Base-by-base conservation (phyloP, 1,140 invertebrate genomes). In the Nasonia giraulti region DNA sequence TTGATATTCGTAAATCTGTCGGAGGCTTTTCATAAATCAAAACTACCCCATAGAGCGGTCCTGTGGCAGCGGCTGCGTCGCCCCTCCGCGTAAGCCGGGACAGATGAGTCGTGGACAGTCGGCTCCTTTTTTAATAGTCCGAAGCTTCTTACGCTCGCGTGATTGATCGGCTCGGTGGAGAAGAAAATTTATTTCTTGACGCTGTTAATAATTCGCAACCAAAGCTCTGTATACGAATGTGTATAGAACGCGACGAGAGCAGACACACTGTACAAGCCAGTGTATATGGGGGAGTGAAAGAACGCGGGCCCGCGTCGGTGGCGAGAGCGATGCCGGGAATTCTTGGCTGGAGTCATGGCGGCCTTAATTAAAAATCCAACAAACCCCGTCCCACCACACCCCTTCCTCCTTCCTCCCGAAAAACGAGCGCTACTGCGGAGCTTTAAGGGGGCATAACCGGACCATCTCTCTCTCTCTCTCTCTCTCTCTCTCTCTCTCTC, bases 311-410 rank as follows among this genome's bases (percentile, higher is more conserved):
- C 44, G 77, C 31, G 44, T 68, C 44, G 78, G 82, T 85, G 80
- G 80, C 73, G 75, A 82, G n/a, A 68, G 86, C 84, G 78, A 80
- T 92, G 89, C 91, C 89, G 85, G 89, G 91, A 91, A 93, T 93
- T 92, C 91, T 93, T 91, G 89, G 89, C 91, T 90, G 89, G 91
- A 93, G 91, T 91, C 92, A 91, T 92, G 89, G 91, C 89, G 90
- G 89, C 92, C 92, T 93, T 93, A 93, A 93, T 93, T 93, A 93
- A 93, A 93, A 93, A 92, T 92, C 92, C 92, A 93, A 93, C 92
- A 92, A 92, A 88, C 92, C 90, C 88, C 89, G 37, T 73, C 6
- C 68, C 17, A n/a, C 55, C 55, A 17, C 55, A 4, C 17, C 17
- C 20, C 17, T 5, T 27, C 23, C 17, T 89, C 90, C 87, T 89